phyloP scores from a whole-genome alignment of 2,113 vertebrate genomes.

The Ictidomys tridecemlineatus region DNA sequence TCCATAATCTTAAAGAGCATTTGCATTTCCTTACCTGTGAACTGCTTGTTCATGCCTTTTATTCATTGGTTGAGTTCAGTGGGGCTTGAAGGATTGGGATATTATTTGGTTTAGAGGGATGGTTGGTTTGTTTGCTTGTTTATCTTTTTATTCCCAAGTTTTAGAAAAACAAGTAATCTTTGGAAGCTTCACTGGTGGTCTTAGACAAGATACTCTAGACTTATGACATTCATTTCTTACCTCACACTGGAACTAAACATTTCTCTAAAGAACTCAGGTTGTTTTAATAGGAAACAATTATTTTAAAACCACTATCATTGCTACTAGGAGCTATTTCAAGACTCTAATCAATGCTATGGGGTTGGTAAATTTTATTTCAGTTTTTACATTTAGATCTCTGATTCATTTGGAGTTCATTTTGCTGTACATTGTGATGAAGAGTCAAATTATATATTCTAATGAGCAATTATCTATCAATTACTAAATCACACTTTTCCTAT shows the following conservation, averaged over 20 bases:
- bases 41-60: neutral
- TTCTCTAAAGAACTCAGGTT: neutral
- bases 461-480: neutral
- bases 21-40: neutral
- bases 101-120: neutral
- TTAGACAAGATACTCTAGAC: neutral
- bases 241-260: neutral
- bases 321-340: neutral
- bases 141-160: neutral
- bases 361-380: neutral
- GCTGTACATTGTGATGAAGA: neutral
- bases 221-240: slow-evolving; percentile 4
- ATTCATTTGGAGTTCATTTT: neutral
- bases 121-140: neutral
- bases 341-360: neutral
- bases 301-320: slow-evolving; percentile 19
- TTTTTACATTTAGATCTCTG: neutral
- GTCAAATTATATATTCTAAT: slow-evolving; percentile 23
- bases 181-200: neutral
- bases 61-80: neutral
- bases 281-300: neutral
- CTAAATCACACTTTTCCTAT: neutral
- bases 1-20: neutral
- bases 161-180: neutral
- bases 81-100: neutral